Conservation (phyloP, 2,797 vertebrate genomes). For the Tapera naevia region DNA sequence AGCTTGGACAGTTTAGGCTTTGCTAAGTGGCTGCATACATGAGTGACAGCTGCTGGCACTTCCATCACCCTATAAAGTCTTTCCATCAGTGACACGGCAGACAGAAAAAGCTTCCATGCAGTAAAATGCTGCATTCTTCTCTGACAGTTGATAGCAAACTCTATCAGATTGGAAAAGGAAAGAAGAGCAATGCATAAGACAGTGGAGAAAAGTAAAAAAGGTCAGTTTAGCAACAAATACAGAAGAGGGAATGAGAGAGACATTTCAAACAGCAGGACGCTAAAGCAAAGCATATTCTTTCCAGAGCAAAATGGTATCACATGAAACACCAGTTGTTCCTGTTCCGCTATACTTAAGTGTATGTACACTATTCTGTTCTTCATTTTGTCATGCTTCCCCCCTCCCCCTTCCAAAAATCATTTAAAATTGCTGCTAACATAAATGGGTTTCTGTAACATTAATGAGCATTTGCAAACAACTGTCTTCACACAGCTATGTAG, state of each 20-base stretch:
- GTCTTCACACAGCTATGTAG: neutral
- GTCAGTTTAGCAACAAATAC: neutral
- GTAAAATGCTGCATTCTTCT: neutral
- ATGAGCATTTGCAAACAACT: neutral
- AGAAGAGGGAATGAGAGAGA: neutral
- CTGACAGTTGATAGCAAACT: neutral
- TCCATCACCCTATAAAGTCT: neutral
- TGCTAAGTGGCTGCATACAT: neutral
- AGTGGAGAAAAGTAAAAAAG: neutral
- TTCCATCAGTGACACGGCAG: neutral
- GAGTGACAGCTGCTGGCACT: neutral
- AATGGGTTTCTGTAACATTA: neutral
- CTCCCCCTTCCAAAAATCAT: neutral
- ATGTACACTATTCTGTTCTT: neutral
- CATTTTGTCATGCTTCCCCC: neutral
- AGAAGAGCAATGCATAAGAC: neutral
- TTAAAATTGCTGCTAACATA: neutral
- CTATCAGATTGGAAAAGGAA: neutral
- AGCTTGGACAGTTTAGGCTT: neutral
- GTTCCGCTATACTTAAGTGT: rapidly evolving
- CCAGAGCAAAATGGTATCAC: neutral
- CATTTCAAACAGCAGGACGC: neutral
- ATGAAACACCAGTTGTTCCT: neutral
- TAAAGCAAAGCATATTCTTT: neutral
- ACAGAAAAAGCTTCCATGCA: neutral